Percentiles rank a stretch among this genome's conserved stretches.
phyloP scores from a whole-genome alignment of 2,888 invertebrate genomes.

The Fragum sueziense region DNA sequence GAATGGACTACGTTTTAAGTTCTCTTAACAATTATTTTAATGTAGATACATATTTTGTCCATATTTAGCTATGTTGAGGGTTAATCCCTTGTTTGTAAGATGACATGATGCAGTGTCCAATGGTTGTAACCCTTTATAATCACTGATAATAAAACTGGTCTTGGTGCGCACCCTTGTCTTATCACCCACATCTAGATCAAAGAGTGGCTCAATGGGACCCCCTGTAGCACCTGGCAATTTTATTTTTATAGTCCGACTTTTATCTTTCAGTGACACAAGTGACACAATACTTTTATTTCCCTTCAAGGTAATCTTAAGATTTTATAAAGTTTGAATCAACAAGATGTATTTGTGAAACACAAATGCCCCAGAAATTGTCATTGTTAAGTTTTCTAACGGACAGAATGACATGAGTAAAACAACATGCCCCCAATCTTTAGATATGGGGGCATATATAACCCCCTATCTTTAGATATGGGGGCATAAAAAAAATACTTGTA shows the following conservation, averaged over 20 bases:
- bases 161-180: slow-evolving; percentile 10
- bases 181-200: slow-evolving; percentile 12
- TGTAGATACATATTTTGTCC: not conserved
- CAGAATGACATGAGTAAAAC: no score
- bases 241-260: not conserved
- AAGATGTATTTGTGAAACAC: no score
- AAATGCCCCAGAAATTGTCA: no score
- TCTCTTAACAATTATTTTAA: not conserved
- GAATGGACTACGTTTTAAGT: not conserved
- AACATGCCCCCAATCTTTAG: no score
- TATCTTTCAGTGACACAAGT: not conserved
- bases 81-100: not conserved
- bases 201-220: slow-evolving; percentile 1
- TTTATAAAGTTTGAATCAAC: no score
- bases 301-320: no score
- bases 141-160: not conserved
- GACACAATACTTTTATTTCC: not conserved
- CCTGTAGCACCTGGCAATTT: slow-evolving; percentile 2
- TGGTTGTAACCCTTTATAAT: slow-evolving; percentile 11
- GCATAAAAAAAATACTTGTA: no score
- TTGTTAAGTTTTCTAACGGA: no score
- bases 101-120: slow-evolving; percentile 5
- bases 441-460: no score
- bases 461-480: no score
- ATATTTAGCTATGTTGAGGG: not conserved